phyloP scores from a whole-genome alignment of 1,140 invertebrate species.

The Episyrphus balteatus region DNA sequence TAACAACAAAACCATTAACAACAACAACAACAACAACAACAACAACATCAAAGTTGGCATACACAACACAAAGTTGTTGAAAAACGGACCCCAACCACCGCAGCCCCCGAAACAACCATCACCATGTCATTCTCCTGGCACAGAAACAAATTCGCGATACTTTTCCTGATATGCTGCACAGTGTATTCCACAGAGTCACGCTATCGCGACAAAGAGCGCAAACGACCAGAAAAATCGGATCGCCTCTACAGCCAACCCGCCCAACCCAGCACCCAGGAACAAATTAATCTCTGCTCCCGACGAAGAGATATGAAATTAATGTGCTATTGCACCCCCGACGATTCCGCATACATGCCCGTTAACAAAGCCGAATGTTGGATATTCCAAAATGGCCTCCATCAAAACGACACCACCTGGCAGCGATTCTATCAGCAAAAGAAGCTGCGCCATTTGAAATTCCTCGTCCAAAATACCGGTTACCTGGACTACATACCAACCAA shows the following conservation, averaged over 20 bases:
- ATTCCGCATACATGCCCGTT: constrained; percentile 27
- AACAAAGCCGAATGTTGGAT: constrained; percentile 38
- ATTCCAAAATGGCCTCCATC: constrained; percentile 48
- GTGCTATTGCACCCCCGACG: constrained; percentile 35
- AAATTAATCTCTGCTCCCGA: constrained; percentile 27
- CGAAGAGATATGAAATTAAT: constrained; percentile 32
- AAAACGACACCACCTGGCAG: constrained; percentile 54
- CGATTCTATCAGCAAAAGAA: constrained; percentile 58
- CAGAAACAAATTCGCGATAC: neutral
- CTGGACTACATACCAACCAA: constrained; percentile 57
- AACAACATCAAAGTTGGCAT: too few relatives aligned
- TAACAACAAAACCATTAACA: too few relatives aligned
- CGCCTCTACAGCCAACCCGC: neutral
- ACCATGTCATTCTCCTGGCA: too few relatives aligned
- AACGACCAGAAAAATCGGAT: neutral
- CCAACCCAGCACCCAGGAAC: constrained; percentile 8
- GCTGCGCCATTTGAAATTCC: constrained; percentile 54
- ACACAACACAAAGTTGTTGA: too few relatives aligned
- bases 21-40: too few relatives aligned
- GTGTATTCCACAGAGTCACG: constrained; percentile 1
- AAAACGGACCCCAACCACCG: too few relatives aligned
- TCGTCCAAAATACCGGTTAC: constrained; percentile 50
- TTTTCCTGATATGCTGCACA: neutral
- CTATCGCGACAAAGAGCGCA: neutral
- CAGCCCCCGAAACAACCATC: too few relatives aligned